A percentile compares a stretch with the other conserved stretches of the same genome.
Evolutionary conservation across 1,140 invertebrate genomes (phyloP).

Genomic region (Drosophila pseudoobscura): DNA sequence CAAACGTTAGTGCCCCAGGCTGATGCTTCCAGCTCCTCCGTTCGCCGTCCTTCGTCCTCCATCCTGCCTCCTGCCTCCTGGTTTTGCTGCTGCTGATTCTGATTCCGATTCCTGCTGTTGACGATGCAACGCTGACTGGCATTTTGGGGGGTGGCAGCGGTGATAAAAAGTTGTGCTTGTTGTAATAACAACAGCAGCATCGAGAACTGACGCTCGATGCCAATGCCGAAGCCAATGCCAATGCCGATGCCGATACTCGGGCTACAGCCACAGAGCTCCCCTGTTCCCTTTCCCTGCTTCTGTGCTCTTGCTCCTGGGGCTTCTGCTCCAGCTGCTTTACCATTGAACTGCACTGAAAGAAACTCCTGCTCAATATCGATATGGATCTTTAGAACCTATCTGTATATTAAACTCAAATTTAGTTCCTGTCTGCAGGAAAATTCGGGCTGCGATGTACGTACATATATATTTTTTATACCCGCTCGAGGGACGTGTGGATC

Average conservation of each 20-base stretch:
- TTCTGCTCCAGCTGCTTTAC: too few relatives aligned
- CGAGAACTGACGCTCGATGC: conserved; percentile 40
- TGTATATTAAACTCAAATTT: too few relatives aligned
- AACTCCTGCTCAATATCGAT: too few relatives aligned
- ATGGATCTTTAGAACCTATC: too few relatives aligned
- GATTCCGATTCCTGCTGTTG: conserved; percentile 40
- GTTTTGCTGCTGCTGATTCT: conserved; percentile 21
- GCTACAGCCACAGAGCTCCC: too few relatives aligned
- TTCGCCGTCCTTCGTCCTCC: not conserved
- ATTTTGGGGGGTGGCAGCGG: conserved; percentile 74
- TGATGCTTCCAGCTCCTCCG: conserved; percentile 39
- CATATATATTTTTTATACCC: too few relatives aligned
- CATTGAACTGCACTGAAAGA: too few relatives aligned
- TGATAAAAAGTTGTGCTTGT: conserved; percentile 79
- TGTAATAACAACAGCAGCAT: conserved; percentile 74
- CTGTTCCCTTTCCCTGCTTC: too few relatives aligned
- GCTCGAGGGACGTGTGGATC: too few relatives aligned
- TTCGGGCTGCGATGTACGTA: too few relatives aligned
- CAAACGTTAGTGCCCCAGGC: conserved; percentile 48
- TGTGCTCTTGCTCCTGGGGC: too few relatives aligned
- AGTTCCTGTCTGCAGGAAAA: too few relatives aligned
- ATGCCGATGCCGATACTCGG: not conserved
- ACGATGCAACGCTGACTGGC: conserved; percentile 76
- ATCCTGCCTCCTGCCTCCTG: conserved; percentile 2
- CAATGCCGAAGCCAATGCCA: conserved; percentile 8